phyloP scores from a whole-genome alignment of 2,797 vertebrate species.

The Pipistrellus pipistrellus region DNA sequence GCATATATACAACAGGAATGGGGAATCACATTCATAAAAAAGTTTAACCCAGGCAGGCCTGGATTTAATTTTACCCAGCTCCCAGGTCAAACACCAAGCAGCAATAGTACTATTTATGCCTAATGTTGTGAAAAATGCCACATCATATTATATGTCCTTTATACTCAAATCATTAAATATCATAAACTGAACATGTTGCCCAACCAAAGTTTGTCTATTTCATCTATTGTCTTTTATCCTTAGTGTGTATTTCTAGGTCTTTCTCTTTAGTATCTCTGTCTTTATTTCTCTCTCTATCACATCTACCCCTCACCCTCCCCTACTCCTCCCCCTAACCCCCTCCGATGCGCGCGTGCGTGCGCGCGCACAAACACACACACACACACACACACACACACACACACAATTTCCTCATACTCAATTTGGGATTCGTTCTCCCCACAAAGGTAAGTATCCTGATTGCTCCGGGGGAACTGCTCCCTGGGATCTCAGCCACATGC shows the following conservation, averaged over 20 bases:
- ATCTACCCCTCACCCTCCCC: no score
- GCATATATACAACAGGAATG: not conserved
- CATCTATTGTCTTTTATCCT: not conserved
- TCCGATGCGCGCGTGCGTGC: no score
- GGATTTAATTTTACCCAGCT: slow-evolving; percentile 1
- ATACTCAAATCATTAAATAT: not conserved
- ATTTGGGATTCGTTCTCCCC: not conserved
- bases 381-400: not conserved
- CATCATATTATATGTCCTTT: not conserved
- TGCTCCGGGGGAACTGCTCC: not conserved
- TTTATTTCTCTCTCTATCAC: not conserved
- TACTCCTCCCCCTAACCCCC: no score
- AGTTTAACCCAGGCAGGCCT: not conserved
- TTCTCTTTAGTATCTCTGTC: not conserved
- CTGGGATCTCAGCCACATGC: not conserved
- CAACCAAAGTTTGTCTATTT: not conserved
- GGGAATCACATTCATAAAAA: slow-evolving; percentile 29
- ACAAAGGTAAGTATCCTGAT: not conserved
- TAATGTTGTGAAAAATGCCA: not conserved
- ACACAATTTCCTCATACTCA: not conserved
- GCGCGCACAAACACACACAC: no score
- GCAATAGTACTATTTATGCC: not conserved
- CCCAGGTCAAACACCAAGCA: not conserved
- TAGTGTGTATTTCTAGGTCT: not conserved
- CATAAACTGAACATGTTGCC: not conserved